Base-by-base conservation (phyloP, 2,888 invertebrate genomes). In the Morinoia aosen region DNA sequence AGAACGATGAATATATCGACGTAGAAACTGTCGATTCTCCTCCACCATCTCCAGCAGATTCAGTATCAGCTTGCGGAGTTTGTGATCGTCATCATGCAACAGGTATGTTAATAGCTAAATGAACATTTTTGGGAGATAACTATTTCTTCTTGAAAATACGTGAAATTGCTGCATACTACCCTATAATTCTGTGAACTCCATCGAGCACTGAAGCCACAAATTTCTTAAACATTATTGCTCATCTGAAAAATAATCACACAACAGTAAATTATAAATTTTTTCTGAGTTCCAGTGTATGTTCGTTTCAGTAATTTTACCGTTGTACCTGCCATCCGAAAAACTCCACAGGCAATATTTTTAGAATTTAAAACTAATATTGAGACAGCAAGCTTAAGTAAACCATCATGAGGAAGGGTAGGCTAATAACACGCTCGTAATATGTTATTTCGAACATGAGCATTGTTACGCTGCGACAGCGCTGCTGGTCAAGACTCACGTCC, bases 21-120 rank as follows among this genome's bases (percentile, higher is more conserved):
- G n/a, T 93, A 56, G 93, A 93, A 57, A 93, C 93, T 25, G 93
- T 93, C 12, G 93, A 93, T n/a, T 93, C 93, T 57, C 56, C 93
- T 14, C 57, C 93, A 5, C 93, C 57, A 57, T 90, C 90, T 40
- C 90, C 90, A 48, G 40, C 40, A 19, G 39, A 90, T 48, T 90
- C 40, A 90, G 33, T 11, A 2, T 4, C 90, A 40, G 33, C 76
- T 25, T 76, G 76, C 76, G 1, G 76, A 90, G 48, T 40, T 39
- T 10, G 90, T 48, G 14, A 40, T 40, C 40, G 40, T 40, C 40
- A 90, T 40, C 90, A 40, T 19, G 14, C 7, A 40, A 1, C 90
- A 90, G 40, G 90, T 76, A 76, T 33, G 76, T 76, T 33, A 2
- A 33, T 25, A 33, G 2, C 1, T 33, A 76, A 14, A 0, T 25